Evolutionary conservation across 2,888 invertebrate genomes (phyloP).

Genomic region (Pseudolycoriella hygida): DNA sequence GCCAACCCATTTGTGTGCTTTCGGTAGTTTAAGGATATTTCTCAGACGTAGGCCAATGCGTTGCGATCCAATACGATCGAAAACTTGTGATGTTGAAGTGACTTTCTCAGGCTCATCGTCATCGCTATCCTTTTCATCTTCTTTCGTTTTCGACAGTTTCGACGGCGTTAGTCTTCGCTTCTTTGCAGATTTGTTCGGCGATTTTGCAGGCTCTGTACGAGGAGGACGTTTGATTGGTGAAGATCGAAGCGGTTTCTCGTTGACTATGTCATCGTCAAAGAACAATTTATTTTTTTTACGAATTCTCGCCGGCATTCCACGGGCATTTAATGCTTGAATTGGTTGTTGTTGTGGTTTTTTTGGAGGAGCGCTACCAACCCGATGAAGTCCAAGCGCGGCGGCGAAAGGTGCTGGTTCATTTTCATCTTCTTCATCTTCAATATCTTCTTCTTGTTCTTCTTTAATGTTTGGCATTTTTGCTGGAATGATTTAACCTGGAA

Average conservation of each 20-base stretch:
- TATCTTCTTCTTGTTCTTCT: conserved; percentile 38
- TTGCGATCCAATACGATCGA: conserved; percentile 75
- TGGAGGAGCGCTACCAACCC: conserved; percentile 60
- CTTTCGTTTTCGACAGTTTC: conserved; percentile 21
- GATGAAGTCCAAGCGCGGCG: conserved; percentile 61
- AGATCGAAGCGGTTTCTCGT: conserved; percentile 55
- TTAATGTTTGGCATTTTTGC: conserved; percentile 17
- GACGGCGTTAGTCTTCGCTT: conserved; percentile 29
- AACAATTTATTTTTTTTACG: conserved; percentile 78
- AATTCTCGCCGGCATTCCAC: conserved; percentile 81
- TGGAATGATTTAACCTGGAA: no score
- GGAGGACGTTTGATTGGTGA: conserved; percentile 27
- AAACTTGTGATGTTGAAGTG: conserved; percentile 15
- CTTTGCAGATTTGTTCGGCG: conserved; percentile 31
- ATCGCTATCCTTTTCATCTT: background rate
- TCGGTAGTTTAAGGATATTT: conserved; percentile 89
- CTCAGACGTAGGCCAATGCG: conserved; percentile 73
- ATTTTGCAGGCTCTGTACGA: conserved; percentile 32
- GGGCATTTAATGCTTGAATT: conserved; percentile 63
- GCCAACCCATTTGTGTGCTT: conserved; percentile 98
- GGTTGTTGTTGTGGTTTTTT: conserved; percentile 52
- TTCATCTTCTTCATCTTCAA: conserved; percentile 48
- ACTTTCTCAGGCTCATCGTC: background rate
- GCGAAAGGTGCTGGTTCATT: conserved; percentile 57
- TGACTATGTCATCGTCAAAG: conserved; percentile 76